Percentiles rank a stretch among this genome's conserved stretches.
Evolutionary conservation across 2,797 vertebrate genomes (phyloP).

Genomic region (Emys orbicularis): DNA sequence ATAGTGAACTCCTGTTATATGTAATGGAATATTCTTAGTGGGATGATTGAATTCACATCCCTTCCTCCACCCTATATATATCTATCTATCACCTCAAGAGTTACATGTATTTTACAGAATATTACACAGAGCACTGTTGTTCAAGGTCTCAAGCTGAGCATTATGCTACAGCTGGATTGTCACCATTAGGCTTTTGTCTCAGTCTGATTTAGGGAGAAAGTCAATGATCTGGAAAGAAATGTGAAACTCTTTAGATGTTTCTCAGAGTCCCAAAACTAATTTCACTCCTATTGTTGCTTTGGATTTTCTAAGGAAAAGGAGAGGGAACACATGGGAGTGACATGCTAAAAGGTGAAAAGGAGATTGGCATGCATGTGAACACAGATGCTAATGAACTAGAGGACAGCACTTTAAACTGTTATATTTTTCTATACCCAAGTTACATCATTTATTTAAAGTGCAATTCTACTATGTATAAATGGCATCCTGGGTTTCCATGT

Average conservation of each 20-base stretch:
- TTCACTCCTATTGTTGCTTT: background rate
- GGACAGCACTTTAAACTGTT: background rate
- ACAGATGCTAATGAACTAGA: background rate
- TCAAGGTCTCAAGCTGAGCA: no score
- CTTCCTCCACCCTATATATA: background rate
- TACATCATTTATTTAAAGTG: background rate
- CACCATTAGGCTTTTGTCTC: no score
- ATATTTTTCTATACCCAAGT: background rate
- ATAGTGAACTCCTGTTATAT: rapidly evolving
- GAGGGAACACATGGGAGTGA: background rate
- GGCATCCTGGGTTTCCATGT: background rate
- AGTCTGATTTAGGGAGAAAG: background rate
- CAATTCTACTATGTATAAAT: background rate
- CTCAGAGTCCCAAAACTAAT: background rate
- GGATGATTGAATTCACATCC: background rate
- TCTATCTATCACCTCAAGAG: background rate
- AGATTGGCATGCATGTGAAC: background rate
- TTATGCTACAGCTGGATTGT: no score
- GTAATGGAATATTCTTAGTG: background rate
- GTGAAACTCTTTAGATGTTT: background rate
- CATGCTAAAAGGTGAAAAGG: background rate
- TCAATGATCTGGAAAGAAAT: background rate
- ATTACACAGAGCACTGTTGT: background rate
- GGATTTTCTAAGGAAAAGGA: background rate
- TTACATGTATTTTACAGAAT: background rate